Base-by-base conservation (phyloP, 2,113 vertebrate species). In the Globicephala melas region DNA sequence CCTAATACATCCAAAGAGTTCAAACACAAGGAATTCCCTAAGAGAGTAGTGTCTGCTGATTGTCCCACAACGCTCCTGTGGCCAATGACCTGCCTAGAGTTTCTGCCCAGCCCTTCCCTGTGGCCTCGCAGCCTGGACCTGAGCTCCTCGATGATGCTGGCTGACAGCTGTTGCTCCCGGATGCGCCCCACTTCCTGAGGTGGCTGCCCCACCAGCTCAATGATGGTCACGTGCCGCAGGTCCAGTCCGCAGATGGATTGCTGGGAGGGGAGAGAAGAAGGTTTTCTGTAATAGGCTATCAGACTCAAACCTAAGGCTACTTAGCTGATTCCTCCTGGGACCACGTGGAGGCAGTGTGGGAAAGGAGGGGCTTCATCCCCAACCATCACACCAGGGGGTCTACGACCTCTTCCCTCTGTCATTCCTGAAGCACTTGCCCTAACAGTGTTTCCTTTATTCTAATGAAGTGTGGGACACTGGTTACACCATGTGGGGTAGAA, bases 241-340 rank as follows among this genome's bases (percentile, higher is more conserved):
- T 99, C 99, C 95, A 99, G 98, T 79, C 99, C 99, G 3, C 99
- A 99, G 47, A 98, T 98, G 0, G 99, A 98, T 98, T 99, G 99
- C 99, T 99, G 98, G 0, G 53, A 92, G 62, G 63, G 21, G 65
- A 90, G 17, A 96, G 41, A 91, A 94, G 5, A 93, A 94, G 8
- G 17, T 82, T 91, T 93, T 47, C 67, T 50, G 53, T 20, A 92
- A 84, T 33, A 86, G 55, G 12, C 1, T 38, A 23, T 60, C 60
- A 47, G 23, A 58, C 21, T 90, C 58, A 65, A 79, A 88, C 18
- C 68, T 90, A 87, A 94, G 44, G 47, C 33, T 90, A 44, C 31
- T 77, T 76, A 65, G 31, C 14, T 90, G 86, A 74, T 73, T 55
- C 14, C 8, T 74, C 58, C 17, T 26, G 53, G 33, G 82, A 90